These are phyloP conservation scores for Hyles euphorbiae DNA, from an alignment of 1,140 invertebrate species.

Conservation along the genomic window DNA sequence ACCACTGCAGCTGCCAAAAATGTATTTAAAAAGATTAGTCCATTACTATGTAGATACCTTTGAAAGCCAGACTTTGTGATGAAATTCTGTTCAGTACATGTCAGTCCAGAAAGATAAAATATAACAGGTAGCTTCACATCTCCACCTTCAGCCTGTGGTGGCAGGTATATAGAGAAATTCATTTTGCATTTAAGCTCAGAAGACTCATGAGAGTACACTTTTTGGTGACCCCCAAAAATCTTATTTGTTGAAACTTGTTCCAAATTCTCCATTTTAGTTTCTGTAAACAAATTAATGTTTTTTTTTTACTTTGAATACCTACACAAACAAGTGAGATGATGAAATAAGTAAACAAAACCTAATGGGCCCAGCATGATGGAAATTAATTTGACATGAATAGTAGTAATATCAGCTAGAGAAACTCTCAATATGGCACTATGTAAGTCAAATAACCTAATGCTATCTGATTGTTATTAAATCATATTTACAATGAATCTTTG, in stretches of 20 bases:
- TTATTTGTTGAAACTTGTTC: conserved; percentile 82
- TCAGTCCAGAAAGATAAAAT: conserved; percentile 96
- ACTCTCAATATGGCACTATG: no score
- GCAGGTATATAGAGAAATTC: conserved; percentile 95
- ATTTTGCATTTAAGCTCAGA: conserved; percentile 89
- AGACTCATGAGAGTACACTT: conserved; percentile 90
- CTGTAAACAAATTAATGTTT: conserved; percentile 21
- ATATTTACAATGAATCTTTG: no score
- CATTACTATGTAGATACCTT: conserved; percentile 69
- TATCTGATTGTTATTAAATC: no score
- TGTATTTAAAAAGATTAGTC: no score
- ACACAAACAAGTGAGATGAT: no score
- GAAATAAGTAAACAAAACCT: no score
- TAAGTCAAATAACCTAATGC: no score
- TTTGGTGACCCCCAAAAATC: conserved; percentile 89
- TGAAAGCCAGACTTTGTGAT: conserved; percentile 97
- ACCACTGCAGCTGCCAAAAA: no score
- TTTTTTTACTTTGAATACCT: no score
- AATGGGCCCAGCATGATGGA: no score
- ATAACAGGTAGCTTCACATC: conserved; percentile 86
- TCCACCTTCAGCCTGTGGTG: conserved; percentile 82
- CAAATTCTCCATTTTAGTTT: conserved; percentile 64
- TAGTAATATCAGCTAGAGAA: no score
- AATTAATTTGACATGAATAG: no score
- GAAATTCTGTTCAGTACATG: conserved; percentile 97